phyloP scores from a whole-genome alignment of 2,113 vertebrate species.

The Tiliqua scincoides region DNA sequence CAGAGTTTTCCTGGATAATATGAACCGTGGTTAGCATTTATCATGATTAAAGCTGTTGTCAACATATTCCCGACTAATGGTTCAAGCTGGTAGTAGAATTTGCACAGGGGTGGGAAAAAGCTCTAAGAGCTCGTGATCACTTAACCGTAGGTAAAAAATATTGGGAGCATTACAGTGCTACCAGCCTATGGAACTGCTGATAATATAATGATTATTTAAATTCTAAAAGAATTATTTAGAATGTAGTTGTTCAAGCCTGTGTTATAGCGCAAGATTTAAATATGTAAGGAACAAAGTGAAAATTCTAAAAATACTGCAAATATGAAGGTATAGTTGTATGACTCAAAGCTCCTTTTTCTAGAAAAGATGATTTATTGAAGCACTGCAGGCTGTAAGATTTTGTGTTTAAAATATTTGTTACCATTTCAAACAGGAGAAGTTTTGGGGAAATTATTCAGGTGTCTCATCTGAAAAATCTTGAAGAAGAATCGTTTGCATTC shows the following conservation, averaged over 20 bases:
- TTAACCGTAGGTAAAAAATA: neutral
- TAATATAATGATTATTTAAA: neutral
- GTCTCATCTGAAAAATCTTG: constrained; percentile 61
- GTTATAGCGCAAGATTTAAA: neutral
- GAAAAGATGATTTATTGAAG: neutral
- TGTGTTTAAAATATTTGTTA: constrained; percentile 45
- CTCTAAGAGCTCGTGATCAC: too few relatives aligned
- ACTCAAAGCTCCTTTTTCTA: neutral
- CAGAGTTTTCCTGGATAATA: neutral
- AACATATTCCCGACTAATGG: neutral
- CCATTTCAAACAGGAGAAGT: constrained; percentile 64
- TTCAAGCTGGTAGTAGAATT: neutral
- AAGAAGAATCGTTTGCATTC: constrained; percentile 69
- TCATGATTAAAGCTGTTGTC: neutral
- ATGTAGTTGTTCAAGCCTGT: neutral
- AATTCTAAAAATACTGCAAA: neutral
- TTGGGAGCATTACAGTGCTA: neutral
- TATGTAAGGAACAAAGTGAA: neutral
- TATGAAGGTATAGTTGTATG: neutral
- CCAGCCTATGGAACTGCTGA: neutral
- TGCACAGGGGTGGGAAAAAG: neutral
- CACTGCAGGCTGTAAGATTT: neutral
- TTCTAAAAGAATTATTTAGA: neutral
- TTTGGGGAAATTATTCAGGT: constrained; percentile 61
- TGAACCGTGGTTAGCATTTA: neutral